Conservation (phyloP, 2,113 vertebrate genomes). For the Hemiprocne comata region DNA sequence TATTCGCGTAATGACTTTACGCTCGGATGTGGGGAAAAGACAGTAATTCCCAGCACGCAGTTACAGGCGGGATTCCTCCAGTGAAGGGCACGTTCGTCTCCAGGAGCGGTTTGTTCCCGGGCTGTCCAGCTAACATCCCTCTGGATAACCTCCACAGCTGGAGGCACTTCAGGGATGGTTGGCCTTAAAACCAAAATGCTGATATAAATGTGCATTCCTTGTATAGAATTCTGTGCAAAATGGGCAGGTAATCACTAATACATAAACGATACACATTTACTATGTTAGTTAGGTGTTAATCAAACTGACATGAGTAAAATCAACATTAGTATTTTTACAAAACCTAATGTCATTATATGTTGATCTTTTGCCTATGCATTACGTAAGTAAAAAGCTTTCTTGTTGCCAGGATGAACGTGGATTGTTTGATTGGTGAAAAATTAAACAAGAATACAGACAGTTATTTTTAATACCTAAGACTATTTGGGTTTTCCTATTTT, state of each 20-base stretch:
- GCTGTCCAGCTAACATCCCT: no score
- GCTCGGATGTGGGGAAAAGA: background rate
- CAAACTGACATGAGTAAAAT: no score
- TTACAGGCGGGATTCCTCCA: background rate
- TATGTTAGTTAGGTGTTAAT: fast-evolving
- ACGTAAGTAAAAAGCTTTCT: background rate
- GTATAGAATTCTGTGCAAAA: background rate
- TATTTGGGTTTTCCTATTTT: background rate
- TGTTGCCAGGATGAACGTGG: fast-evolving
- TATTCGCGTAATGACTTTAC: background rate
- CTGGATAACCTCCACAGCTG: no score
- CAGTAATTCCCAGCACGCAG: fast-evolving
- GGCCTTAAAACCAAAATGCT: background rate
- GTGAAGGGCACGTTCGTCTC: fast-evolving
- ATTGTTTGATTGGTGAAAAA: background rate
- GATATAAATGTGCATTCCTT: fast-evolving
- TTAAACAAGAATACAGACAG: background rate
- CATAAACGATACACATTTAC: fast-evolving
- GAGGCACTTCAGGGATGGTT: fast-evolving
- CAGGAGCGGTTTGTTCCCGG: background rate
- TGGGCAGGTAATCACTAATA: fast-evolving
- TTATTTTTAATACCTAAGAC: background rate
- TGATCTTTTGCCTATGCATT: background rate
- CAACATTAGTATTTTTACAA: no score
- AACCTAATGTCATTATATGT: no score